phyloP scores from a whole-genome alignment of 2,888 invertebrate species.

The Myopa testacea region DNA sequence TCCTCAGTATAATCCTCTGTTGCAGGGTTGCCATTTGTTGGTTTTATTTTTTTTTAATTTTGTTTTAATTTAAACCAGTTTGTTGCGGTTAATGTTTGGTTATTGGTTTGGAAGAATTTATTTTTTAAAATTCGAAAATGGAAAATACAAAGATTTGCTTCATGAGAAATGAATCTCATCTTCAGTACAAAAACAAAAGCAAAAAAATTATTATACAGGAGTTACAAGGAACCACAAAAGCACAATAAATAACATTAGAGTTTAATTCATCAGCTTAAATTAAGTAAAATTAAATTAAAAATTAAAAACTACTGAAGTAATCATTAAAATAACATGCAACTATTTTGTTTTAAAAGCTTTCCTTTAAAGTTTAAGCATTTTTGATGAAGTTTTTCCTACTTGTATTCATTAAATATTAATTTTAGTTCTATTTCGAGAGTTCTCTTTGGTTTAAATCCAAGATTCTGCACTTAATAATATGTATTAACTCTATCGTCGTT shows the following conservation, averaged over 20 bases:
- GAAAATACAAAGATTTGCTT: background rate
- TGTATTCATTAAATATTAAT: background rate
- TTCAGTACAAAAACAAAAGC: slow-evolving; percentile 5
- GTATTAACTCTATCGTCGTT: too few relatives aligned
- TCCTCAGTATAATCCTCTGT: slow-evolving; percentile 74
- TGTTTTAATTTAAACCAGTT: slow-evolving; percentile 6
- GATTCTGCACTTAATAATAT: too few relatives aligned
- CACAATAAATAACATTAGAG: background rate
- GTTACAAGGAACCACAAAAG: slow-evolving; percentile 7
- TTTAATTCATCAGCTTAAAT: background rate
- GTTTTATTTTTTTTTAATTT: slow-evolving; percentile 12
- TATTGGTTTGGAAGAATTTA: background rate
- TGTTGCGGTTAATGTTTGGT: slow-evolving; percentile 17
- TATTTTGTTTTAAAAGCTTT: slow-evolving; percentile 7
- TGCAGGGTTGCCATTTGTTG: slow-evolving; percentile 34
- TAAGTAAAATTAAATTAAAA: too few relatives aligned
- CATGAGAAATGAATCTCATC: background rate
- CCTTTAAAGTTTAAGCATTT: too few relatives aligned
- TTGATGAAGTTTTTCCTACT: too few relatives aligned
- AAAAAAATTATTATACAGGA: background rate
- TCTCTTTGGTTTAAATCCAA: slow-evolving; percentile 38
- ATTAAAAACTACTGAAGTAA: background rate
- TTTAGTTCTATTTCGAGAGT: slow-evolving; percentile 55
- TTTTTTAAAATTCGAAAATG: slow-evolving; percentile 22
- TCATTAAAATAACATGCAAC: slow-evolving; percentile 10